Evolutionary conservation across 2,113 vertebrate species (phyloP).

Genomic region (Pristiophorus japonicus): DNA sequence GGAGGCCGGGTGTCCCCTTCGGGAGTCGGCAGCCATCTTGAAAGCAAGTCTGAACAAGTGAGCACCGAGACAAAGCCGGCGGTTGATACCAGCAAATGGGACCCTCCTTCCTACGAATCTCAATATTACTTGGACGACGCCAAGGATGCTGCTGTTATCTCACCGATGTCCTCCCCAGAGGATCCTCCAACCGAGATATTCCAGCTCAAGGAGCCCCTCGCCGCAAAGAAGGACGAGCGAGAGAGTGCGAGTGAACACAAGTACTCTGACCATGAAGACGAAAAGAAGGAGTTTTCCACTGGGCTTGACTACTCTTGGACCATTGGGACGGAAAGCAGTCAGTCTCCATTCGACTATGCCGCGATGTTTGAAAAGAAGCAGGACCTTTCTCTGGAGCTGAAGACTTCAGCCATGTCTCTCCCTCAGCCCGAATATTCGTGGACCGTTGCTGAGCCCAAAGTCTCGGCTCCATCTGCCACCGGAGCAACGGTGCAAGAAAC

Average conservation of each 20-base stretch:
- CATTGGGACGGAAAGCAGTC: conserved; percentile 20
- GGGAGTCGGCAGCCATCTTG: not conserved
- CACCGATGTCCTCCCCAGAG: conserved; percentile 48
- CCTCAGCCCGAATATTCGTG: too few species aligned
- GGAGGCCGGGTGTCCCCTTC: not conserved
- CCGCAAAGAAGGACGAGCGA: conserved; percentile 38
- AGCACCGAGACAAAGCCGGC: not conserved
- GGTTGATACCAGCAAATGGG: not conserved
- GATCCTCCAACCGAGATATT: conserved; percentile 34
- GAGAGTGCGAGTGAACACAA: conserved; percentile 42
- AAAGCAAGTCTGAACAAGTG: too few species aligned
- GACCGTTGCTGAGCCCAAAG: not conserved
- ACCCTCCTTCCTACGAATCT: not conserved
- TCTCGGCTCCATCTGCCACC: conserved; percentile 13
- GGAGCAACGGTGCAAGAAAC: not conserved
- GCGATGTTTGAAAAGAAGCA: not conserved
- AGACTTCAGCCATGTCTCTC: not conserved
- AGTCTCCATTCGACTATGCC: not conserved
- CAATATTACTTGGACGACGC: not conserved
- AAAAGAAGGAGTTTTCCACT: conserved; percentile 43
- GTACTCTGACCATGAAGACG: conserved; percentile 40
- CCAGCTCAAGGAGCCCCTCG: not conserved
- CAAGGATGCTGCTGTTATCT: not conserved
- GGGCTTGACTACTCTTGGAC: conserved; percentile 43
- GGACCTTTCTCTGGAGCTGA: not conserved